phyloP scores from a whole-genome alignment of 2,888 invertebrate genomes.

The Ormyrus rosae region DNA sequence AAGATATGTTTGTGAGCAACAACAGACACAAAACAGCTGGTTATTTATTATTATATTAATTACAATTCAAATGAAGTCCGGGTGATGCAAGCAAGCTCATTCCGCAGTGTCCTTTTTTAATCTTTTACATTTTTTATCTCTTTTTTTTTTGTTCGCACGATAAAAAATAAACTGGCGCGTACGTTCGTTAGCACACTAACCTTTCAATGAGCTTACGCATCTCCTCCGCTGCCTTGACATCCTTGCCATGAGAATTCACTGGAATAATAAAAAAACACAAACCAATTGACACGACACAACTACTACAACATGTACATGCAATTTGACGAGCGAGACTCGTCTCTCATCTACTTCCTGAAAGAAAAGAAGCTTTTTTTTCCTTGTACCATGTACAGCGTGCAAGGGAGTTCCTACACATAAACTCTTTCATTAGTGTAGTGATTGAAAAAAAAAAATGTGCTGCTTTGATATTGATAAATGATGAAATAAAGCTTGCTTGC shows the following conservation, averaged over 20 bases:
- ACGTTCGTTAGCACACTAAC: constrained; percentile 80
- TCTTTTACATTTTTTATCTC: neutral
- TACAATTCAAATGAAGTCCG: neutral
- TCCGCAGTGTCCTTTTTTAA: constrained; percentile 19
- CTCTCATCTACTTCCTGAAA: constrained; percentile 50
- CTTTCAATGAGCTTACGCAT: constrained; percentile 98
- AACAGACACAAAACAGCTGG: neutral
- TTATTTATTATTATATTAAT: constrained; percentile 27
- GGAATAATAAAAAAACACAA: constrained; percentile 80
- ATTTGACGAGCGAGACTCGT: constrained; percentile 27
- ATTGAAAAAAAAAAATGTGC: no score
- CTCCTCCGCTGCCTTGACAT: constrained; percentile 96
- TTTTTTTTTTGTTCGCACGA: neutral
- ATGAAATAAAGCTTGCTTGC: no score
- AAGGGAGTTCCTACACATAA: constrained; percentile 15
- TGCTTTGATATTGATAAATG: no score
- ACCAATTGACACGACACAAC: constrained; percentile 76
- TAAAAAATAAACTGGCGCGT: neutral
- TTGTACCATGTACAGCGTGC: constrained; percentile 33
- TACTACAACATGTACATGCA: constrained; percentile 74
- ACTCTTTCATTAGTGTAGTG: no score
- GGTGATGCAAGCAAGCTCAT: constrained; percentile 37
- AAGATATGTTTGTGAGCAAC: constrained; percentile 4
- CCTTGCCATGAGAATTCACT: constrained; percentile 85
- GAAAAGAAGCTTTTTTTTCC: constrained; percentile 22